A percentile compares a stretch with the other conserved stretches of the same genome.
Conservation (phyloP, 2,113 vertebrate species). For the Alces alces region DNA sequence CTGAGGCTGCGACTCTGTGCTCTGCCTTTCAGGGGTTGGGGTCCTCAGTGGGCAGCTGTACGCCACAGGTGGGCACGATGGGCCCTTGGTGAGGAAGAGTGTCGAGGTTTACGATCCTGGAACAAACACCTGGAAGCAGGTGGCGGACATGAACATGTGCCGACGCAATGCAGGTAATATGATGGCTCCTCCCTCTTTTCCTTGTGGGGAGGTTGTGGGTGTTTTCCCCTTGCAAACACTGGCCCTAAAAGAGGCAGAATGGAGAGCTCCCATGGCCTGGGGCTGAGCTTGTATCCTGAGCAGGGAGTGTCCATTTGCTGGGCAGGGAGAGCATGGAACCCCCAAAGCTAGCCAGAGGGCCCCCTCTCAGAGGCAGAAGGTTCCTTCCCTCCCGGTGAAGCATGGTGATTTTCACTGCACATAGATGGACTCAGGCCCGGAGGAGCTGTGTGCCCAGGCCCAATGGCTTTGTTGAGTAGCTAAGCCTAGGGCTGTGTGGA, state of each 20-base stretch:
- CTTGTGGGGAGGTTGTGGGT: too few relatives aligned
- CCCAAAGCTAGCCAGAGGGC: neutral
- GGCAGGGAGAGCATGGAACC: neutral
- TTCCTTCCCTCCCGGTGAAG: neutral
- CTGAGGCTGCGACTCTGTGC: neutral
- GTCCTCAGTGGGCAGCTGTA: constrained; percentile 92
- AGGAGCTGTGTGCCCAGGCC: neutral
- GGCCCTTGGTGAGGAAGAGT: constrained; percentile 96
- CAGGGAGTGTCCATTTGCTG: neutral
- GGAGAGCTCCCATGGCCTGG: neutral
- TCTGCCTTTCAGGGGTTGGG: constrained; percentile 88
- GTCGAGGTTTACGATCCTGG: constrained; percentile 93
- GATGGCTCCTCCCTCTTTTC: neutral
- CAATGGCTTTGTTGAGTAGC: neutral
- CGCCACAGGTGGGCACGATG: constrained; percentile 93
- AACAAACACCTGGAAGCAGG: constrained; percentile 92
- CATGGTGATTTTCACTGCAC: neutral
- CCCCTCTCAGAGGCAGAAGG: neutral
- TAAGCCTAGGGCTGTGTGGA: neutral
- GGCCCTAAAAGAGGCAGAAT: neutral
- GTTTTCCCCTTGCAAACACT: neutral
- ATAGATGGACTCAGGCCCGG: neutral
- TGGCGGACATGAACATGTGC: constrained; percentile 99
- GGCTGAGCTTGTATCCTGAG: neutral
- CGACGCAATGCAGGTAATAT: constrained; percentile 92